Evolutionary conservation across 2,113 vertebrate genomes (phyloP), one percentile per base, ranked within the genome.

Genomic region (Clarias macrocephalus): DNA sequence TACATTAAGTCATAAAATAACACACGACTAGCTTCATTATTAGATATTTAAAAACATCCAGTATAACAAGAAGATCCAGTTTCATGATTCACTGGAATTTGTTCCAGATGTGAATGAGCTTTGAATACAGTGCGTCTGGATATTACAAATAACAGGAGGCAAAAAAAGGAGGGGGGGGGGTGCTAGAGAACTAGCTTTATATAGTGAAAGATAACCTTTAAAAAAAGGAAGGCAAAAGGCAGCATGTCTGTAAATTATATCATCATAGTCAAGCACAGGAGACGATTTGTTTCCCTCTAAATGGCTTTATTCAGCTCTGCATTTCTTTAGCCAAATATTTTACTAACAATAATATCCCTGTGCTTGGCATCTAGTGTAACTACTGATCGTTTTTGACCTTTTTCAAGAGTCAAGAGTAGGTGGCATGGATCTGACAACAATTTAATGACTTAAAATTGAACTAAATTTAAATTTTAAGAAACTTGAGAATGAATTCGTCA

Each of bases 51-150:
- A 57, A 28, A 57, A 9, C 25, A 57, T 28, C 25, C 13, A 16
- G 13, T 57, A 15, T 56, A 79, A 30, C 54, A 57, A 18, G 54
- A 57, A 79, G 28, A 79, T 79, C n/a, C 48, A 52, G 10, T 76
- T n/a, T 56, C 52, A 57, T 56, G 75, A 25, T 56, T 79, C 76
- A 79, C 52, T 79, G 76, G 52, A 79, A 79, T 56, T 77, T 16
- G 48, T 77, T 56, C 73, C 75, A 54, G 75, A 76, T 52, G 73
- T 2, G 42, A 54, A 28, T 54, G 25, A 56, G 7, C 52, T 52
- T 77, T 15, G 28, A 77, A 52, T 54, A 77, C 25, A 8, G 28
- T 25, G 4, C 25, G 48, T 76, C 48, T 76, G 30, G 37, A 18
- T 42, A 42, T 48, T 48, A 48, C 12, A 28, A 18, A 28, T 79